Evolutionary conservation across 1,140 invertebrate genomes (phyloP), one percentile per base, ranked within the genome.

Genomic region (Drosophila repletoides): DNA sequence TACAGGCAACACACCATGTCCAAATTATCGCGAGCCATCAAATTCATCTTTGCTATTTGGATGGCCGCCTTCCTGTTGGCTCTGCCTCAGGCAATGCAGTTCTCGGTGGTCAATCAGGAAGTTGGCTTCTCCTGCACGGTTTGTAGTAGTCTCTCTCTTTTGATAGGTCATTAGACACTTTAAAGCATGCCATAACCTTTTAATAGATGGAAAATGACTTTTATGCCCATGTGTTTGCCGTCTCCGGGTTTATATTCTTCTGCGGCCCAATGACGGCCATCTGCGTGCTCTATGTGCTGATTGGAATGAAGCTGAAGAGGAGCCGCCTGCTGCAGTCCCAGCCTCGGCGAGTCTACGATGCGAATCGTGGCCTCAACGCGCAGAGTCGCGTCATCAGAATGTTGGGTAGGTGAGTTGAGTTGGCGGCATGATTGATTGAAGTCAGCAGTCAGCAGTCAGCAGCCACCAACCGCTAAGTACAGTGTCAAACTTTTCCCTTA

Each of bases 181-280:
- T 24, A 31, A 21, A 29, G 22, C 14, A 41, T 10, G 7, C 14
- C 5, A 26, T 10, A 21, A 21, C 26, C n/a, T 29, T 22, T 53
- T 45, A 5, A 24, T 24, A 89, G 68, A 91, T 93, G 55, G 93
- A 93, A 34, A 91, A 91, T 74, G 91, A 92, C 1, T 91, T 95
- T 12, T 90, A 95, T 14, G 91, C 93, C 15, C 94, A 96, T 79
- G 93, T 95, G 0, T 97, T 97, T 79, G 95, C 95, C 81, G 92
- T 97, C 46, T 96, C 95, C 0, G 95, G 95, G 0, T 93, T 96
- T 59, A 88, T 97, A 29, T 96, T 97, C 90, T 98, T 98, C 89
- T 92, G 96, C 2, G 91, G 94, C 0, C 96, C 97, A 0, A 96
- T 97, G 95, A 93, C 94, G 7, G 90, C 97, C 9, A 97, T 97